These are phyloP conservation scores for Channallabes apus DNA, from an alignment of 2,797 vertebrate species.

Conservation along the genomic window DNA sequence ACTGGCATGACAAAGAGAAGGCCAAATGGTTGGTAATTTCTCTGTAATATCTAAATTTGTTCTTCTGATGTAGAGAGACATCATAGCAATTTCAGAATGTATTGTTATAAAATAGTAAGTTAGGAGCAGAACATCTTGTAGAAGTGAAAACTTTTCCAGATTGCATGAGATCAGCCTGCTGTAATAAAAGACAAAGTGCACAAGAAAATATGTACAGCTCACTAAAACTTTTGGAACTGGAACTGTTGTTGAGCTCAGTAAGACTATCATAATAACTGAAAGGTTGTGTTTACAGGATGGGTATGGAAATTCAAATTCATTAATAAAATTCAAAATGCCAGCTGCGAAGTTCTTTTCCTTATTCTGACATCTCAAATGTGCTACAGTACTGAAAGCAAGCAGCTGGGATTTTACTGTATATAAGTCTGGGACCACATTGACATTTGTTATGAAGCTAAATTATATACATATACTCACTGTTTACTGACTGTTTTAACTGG, in stretches of 20 bases:
- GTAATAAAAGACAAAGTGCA: neutral
- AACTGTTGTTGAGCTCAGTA: neutral
- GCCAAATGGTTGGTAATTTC: neutral
- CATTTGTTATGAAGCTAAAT: no score
- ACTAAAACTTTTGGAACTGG: neutral
- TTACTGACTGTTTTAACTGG: no score
- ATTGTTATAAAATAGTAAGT: neutral
- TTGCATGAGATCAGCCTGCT: neutral
- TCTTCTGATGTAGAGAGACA: neutral
- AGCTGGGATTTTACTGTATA: neutral
- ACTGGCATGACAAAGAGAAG: neutral
- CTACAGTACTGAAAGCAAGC: neutral
- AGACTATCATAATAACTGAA: conserved; percentile 7
- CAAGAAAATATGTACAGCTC: neutral
- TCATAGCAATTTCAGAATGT: neutral
- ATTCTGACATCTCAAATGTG: neutral
- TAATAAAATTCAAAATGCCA: neutral
- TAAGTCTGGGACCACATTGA: neutral
- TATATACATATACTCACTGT: no score
- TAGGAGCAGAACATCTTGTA: neutral
- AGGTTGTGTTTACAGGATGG: conserved; percentile 14
- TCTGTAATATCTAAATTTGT: conserved; percentile 3
- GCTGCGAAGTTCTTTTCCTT: neutral
- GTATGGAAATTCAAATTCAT: neutral
- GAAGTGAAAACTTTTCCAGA: neutral